A percentile compares a stretch with the other conserved stretches of the same genome.
These are phyloP conservation scores for Tetraodon nigroviridis DNA, from an alignment of 2,113 vertebrate species.

Conservation along the genomic window DNA sequence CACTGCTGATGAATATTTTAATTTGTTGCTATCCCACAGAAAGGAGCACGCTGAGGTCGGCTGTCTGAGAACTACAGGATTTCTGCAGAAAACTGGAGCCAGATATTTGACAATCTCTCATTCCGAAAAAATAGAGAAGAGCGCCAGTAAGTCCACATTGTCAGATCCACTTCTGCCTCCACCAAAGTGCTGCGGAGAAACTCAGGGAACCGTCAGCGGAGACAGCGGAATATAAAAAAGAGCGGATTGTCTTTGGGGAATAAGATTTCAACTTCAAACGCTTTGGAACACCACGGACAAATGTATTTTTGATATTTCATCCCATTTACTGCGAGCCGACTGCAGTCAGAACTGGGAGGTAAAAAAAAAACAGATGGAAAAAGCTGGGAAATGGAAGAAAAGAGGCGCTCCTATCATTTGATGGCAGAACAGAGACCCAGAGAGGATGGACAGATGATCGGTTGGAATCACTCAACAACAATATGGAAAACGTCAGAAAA, in stretches of 20 bases:
- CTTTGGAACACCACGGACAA: conserved; percentile 34
- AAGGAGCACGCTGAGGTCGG: conserved; percentile 18
- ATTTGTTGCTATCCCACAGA: conserved; percentile 12
- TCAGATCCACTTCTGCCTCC: conserved; percentile 19
- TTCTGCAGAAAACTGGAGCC: conserved; percentile 13
- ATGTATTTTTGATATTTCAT: conserved; percentile 17
- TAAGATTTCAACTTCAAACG: conserved; percentile 23
- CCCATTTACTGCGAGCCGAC: background rate
- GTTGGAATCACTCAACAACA: too few relatives aligned
- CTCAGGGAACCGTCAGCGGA: conserved; percentile 14
- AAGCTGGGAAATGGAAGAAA: background rate
- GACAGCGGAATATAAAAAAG: conserved; percentile 54
- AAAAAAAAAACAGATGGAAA: background rate
- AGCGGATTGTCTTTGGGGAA: conserved; percentile 28
- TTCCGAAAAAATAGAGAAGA: conserved; percentile 33
- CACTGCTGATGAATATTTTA: conserved; percentile 11
- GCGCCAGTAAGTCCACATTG: conserved; percentile 32
- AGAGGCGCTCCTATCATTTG: too few relatives aligned
- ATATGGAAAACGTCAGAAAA: too few relatives aligned
- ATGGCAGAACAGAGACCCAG: background rate
- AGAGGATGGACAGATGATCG: background rate
- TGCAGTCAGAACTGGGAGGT: background rate
- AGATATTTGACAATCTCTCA: conserved; percentile 8
- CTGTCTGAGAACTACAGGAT: background rate
- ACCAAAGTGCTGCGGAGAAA: conserved; percentile 8